phyloP scores from a whole-genome alignment of 2,113 vertebrate genomes.

The Holacanthus passer region DNA sequence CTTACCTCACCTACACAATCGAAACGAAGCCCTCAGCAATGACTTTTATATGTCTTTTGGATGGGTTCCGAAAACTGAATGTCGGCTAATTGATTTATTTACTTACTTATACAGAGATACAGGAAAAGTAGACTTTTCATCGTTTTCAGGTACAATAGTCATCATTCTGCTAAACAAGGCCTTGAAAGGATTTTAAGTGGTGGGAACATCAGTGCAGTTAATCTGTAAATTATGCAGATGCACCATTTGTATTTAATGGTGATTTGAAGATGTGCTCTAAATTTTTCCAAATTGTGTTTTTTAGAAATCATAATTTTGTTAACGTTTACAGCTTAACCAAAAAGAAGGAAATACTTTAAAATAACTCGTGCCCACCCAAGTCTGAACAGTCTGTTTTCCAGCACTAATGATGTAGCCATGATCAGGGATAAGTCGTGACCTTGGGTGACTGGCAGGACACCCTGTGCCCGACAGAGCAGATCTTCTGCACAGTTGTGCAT shows the following conservation, averaged over 20 bases:
- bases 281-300: conserved; percentile 1
- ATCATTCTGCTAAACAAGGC: not conserved
- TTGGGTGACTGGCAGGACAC: conserved; percentile 64
- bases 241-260: not conserved
- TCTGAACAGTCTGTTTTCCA: conserved; percentile 45
- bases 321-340: conserved; percentile 5
- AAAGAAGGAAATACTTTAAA: conserved; percentile 46
- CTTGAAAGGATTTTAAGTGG: not conserved
- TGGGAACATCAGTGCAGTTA: not conserved
- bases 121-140: conserved; percentile 9
- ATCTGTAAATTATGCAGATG: not conserved
- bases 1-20: conserved; percentile 53
- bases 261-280: not conserved
- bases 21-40: conserved; percentile 30
- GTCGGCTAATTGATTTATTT: conserved; percentile 36
- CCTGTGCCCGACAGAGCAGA: conserved; percentile 31
- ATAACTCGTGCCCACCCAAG: conserved; percentile 54
- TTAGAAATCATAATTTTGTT: not conserved
- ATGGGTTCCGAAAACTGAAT: conserved; percentile 6
- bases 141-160: not conserved
- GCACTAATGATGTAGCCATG: conserved; percentile 49
- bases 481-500: conserved; percentile 35
- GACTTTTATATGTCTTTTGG: conserved; percentile 17
- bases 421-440: conserved; percentile 59
- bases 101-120: not conserved